phyloP scores from a whole-genome alignment of 1,140 invertebrate species.

The Drosophila pandora region DNA sequence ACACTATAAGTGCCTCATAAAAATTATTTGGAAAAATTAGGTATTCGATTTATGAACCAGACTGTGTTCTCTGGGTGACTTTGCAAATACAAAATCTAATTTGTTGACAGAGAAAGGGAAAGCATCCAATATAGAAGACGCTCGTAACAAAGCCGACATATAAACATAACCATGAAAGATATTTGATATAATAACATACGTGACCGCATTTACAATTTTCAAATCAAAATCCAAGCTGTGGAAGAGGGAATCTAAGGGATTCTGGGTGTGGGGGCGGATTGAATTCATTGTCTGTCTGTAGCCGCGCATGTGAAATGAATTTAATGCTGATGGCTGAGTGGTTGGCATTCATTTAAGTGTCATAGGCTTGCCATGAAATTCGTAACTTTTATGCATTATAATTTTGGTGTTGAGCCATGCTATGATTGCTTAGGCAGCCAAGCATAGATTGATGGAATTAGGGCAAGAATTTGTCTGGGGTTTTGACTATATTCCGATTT shows the following conservation, averaged over 20 bases:
- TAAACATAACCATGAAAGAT: slow-evolving; percentile 79
- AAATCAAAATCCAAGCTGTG: slow-evolving; percentile 69
- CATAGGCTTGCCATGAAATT: slow-evolving; percentile 56
- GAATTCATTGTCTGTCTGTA: slow-evolving; percentile 42
- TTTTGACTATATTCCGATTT: too few species aligned
- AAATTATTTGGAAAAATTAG: neutral
- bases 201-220: slow-evolving; percentile 82
- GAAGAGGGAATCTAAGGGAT: slow-evolving; percentile 5
- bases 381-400: slow-evolving; percentile 68
- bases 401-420: slow-evolving; percentile 59
- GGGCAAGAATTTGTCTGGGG: neutral
- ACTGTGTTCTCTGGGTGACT: slow-evolving; percentile 6
- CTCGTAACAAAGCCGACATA: slow-evolving; percentile 50
- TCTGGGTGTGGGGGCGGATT: slow-evolving; percentile 9
- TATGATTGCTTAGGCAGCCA: slow-evolving; percentile 23
- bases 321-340: slow-evolving; percentile 30
- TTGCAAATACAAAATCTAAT: slow-evolving; percentile 68
- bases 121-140: slow-evolving; percentile 6
- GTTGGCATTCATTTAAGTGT: slow-evolving; percentile 19
- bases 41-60: slow-evolving; percentile 1
- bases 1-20: too few species aligned
- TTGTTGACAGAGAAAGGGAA: slow-evolving; percentile 55
- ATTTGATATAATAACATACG: slow-evolving; percentile 83
- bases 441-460: neutral
- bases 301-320: slow-evolving; percentile 72